Conservation (phyloP, 2,888 invertebrate genomes). For the Alloplasta piceator region DNA sequence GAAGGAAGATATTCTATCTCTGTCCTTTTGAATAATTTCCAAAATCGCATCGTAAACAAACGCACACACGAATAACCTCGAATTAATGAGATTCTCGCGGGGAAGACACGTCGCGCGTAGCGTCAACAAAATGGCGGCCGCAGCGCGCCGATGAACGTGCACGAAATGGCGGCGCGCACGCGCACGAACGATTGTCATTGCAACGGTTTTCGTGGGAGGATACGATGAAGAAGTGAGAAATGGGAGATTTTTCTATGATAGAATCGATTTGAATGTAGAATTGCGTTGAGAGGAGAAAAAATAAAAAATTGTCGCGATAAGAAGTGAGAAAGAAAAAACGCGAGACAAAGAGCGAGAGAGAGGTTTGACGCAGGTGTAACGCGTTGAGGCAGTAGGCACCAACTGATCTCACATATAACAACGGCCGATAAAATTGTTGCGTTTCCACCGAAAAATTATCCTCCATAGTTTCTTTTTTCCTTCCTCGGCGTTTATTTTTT, state of each 20-base stretch:
- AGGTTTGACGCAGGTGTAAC: conserved; percentile 78
- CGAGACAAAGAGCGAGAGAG: conserved; percentile 2
- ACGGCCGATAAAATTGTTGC: conserved; percentile 83
- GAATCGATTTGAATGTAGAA: not conserved
- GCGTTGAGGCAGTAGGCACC: conserved; percentile 81
- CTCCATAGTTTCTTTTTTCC: conserved; percentile 73
- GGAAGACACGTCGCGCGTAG: no score
- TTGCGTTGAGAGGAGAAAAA: not conserved
- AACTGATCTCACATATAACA: conserved; percentile 83
- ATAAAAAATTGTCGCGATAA: no score
- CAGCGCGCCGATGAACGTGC: conserved; percentile 56
- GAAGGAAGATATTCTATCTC: no score
- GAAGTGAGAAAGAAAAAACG: not conserved
- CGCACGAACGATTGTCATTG: not conserved
- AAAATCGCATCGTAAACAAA: no score
- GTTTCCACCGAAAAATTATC: conserved; percentile 83
- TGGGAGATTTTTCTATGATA: not conserved
- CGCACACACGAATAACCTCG: no score
- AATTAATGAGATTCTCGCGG: no score
- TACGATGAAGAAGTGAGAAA: conserved; percentile 7
- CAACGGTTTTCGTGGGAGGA: not conserved
- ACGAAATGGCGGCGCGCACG: conserved; percentile 72
- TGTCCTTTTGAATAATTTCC: no score
- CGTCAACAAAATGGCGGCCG: conserved; percentile 73
- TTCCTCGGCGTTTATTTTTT: conserved; percentile 68